A percentile compares a stretch with the other conserved stretches of the same genome.
phyloP scores from a whole-genome alignment of 2,888 invertebrate species.

The Pecten maximus region DNA sequence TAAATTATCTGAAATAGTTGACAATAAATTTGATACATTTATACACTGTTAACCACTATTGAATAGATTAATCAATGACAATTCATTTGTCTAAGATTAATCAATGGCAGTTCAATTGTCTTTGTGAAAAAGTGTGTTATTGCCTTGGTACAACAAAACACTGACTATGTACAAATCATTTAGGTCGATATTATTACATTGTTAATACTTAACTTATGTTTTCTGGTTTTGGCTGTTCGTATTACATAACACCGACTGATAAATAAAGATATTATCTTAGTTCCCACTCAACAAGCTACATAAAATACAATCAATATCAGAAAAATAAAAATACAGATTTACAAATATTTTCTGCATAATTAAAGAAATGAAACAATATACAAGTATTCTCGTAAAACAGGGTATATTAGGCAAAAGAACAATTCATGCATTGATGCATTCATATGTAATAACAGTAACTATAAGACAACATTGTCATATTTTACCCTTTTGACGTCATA shows the following conservation, averaged over 20 bases:
- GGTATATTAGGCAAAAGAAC: background rate
- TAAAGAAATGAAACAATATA: conserved; percentile 1
- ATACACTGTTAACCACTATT: too few species aligned
- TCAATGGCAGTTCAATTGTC: background rate
- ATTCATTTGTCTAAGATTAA: too few species aligned
- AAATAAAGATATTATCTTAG: background rate
- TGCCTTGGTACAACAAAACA: background rate
- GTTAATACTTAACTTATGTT: background rate
- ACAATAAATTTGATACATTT: too few species aligned
- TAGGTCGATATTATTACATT: background rate
- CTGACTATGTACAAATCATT: background rate
- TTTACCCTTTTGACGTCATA: background rate
- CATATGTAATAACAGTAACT: background rate
- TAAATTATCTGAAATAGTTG: too few species aligned
- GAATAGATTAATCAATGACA: too few species aligned
- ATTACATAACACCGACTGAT: background rate
- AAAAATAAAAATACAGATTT: background rate
- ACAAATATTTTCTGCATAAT: background rate
- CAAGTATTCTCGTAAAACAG: conserved; percentile 2
- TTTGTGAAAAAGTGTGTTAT: background rate
- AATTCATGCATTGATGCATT: background rate
- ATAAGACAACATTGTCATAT: background rate
- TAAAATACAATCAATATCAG: background rate
- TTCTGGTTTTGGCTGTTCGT: background rate
- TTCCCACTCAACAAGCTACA: background rate